Conservation (phyloP, 2,113 vertebrate species). For the Ifrita kowaldi region DNA sequence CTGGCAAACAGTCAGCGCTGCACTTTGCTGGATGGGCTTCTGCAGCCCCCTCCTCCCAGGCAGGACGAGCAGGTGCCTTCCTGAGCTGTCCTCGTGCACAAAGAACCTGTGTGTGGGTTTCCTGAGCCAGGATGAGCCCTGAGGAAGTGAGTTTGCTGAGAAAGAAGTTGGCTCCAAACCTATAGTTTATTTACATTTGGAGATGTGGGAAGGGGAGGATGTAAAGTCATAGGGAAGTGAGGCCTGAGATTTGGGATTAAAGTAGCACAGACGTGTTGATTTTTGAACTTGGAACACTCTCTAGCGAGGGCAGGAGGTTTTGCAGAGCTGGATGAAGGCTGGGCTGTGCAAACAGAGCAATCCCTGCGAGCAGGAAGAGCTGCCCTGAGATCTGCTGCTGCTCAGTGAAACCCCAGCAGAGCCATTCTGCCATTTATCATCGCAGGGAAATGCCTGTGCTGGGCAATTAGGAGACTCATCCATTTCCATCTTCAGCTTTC, state of each 20-base stretch:
- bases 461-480: not conserved
- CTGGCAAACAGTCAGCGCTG: not conserved
- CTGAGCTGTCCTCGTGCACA: not conserved
- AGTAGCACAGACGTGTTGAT: not conserved
- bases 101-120: not conserved
- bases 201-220: conserved; percentile 6
- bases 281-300: not conserved
- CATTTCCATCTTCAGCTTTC: not conserved
- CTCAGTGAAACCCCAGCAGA: not conserved
- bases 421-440: not conserved
- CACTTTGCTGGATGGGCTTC: not conserved
- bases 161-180: not conserved
- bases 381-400: not conserved
- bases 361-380: not conserved
- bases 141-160: not conserved
- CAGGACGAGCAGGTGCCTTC: conserved; percentile 1
- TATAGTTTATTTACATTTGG: not conserved
- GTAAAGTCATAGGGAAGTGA: not conserved
- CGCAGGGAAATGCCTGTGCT: not conserved
- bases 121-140: not conserved
- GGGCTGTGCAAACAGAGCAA: not conserved
- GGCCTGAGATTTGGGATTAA: not conserved
- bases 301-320: not conserved
- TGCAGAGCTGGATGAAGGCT: not conserved
- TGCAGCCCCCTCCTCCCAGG: not conserved